A percentile compares a stretch with the other conserved stretches of the same genome.
phyloP scores from a whole-genome alignment of 2,797 vertebrate genomes.

The Chiroxiphia lanceolata region DNA sequence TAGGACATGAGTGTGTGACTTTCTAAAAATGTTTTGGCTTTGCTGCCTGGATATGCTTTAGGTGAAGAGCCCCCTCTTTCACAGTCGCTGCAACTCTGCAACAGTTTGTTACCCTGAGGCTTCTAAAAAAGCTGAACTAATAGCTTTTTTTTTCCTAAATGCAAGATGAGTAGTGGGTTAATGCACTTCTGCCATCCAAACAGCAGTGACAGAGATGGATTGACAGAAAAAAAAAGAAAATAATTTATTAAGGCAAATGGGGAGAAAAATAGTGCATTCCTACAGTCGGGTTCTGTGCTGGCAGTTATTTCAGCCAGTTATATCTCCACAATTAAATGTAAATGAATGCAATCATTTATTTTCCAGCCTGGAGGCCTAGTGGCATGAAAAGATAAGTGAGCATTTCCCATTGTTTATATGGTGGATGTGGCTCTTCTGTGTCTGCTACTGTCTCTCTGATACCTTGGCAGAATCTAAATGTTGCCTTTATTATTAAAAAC shows the following conservation, averaged over 20 bases:
- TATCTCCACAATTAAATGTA: conserved; percentile 62
- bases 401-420: conserved; percentile 64
- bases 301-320: conserved; percentile 43
- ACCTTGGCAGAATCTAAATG: conserved; percentile 57
- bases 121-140: background rate
- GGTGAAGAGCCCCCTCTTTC: background rate
- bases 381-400: conserved; percentile 62
- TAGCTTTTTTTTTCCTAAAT: background rate
- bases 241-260: background rate
- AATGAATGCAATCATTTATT: conserved; percentile 65
- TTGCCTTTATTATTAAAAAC: conserved; percentile 56
- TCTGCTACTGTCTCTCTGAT: conserved; percentile 8
- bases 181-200: background rate
- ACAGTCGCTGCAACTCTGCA: background rate
- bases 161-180: background rate
- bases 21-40: background rate
- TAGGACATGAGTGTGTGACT: background rate
- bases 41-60: background rate
- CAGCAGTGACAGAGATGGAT: background rate
- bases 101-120: background rate
- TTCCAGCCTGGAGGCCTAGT: conserved; percentile 55
- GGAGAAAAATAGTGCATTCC: conserved; percentile 40
- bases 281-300: background rate
- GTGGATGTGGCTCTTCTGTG: conserved; percentile 23
- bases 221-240: background rate